These are phyloP conservation scores for Trematomus bernacchii DNA, from an alignment of 2,797 vertebrate genomes.

Conservation along the genomic window DNA sequence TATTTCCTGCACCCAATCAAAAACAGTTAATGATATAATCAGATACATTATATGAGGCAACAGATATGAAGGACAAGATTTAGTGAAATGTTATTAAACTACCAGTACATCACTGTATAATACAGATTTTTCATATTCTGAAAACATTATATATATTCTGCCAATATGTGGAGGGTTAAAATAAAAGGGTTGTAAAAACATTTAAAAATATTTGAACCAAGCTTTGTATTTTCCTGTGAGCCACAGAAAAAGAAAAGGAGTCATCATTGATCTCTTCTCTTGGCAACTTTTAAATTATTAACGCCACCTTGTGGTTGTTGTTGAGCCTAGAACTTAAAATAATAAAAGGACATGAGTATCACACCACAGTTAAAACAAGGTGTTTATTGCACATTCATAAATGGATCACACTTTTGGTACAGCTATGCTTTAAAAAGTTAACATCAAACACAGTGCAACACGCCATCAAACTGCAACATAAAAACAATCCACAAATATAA, in stretches of 20 bases:
- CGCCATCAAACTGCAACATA: constrained; percentile 18
- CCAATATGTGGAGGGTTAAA: background rate
- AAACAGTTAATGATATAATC: constrained; percentile 26
- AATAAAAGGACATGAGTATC: background rate
- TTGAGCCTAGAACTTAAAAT: background rate
- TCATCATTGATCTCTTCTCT: background rate
- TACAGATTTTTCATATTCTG: background rate
- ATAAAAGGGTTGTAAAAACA: background rate
- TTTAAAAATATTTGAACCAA: background rate
- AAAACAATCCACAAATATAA: constrained; percentile 21
- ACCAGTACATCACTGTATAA: background rate
- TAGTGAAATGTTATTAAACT: background rate
- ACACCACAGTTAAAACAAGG: background rate
- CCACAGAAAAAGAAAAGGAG: background rate
- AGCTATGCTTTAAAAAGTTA: constrained; percentile 11
- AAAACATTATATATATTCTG: background rate
- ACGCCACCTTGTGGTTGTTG: constrained; percentile 45
- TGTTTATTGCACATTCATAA: constrained; percentile 63
- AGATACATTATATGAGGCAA: background rate
- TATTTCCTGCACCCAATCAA: constrained; percentile 20
- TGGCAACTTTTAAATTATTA: background rate
- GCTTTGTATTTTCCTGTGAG: too few species aligned
- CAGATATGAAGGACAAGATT: background rate
- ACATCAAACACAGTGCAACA: constrained; percentile 34
- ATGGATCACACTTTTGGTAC: constrained; percentile 50